A percentile compares a stretch with the other conserved stretches of the same genome.
Conservation (phyloP, 2,113 vertebrate genomes). For the Ptychochromis oligacanthus region DNA sequence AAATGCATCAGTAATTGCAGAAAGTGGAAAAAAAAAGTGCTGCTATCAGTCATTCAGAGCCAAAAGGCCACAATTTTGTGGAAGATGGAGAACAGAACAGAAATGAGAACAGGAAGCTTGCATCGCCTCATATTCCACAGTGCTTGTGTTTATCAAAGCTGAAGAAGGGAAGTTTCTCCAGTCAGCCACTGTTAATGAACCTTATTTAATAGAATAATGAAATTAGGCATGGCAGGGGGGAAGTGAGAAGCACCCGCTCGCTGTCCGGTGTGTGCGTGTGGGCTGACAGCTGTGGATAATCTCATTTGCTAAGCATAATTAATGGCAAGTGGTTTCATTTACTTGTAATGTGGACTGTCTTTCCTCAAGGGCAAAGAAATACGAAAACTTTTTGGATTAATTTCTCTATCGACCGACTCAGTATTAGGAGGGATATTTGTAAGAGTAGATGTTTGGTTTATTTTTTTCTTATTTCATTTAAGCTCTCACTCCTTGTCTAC, state of each 20-base stretch:
- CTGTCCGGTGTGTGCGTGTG: slow-evolving; percentile 34
- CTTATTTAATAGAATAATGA: slow-evolving; percentile 73
- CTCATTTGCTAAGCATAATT: slow-evolving; percentile 68
- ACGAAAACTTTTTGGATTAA: slow-evolving; percentile 35
- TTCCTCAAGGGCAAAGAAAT: slow-evolving; percentile 69
- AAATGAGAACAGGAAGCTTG: background rate
- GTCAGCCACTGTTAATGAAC: slow-evolving; percentile 53
- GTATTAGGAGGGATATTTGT: background rate
- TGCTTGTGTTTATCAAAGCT: slow-evolving; percentile 39
- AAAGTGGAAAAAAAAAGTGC: background rate
- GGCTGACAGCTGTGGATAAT: slow-evolving; percentile 74
- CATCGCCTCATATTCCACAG: background rate
- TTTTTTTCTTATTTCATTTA: background rate
- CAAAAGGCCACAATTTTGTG: background rate
- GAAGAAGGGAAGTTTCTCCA: slow-evolving; percentile 11
- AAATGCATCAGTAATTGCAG: background rate
- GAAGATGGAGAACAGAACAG: background rate
- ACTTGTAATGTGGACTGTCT: slow-evolving; percentile 45
- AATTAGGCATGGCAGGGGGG: slow-evolving; percentile 59
- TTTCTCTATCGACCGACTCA: background rate
- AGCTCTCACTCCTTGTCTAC: background rate
- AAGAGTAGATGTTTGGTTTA: background rate
- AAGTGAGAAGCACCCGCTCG: slow-evolving; percentile 17
- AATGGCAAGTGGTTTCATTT: slow-evolving; percentile 60
- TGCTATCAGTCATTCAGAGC: background rate